A percentile compares a stretch with the other conserved stretches of the same genome.
phyloP scores from a whole-genome alignment of 2,113 vertebrate species.

The Neolamprologus brichardi region DNA sequence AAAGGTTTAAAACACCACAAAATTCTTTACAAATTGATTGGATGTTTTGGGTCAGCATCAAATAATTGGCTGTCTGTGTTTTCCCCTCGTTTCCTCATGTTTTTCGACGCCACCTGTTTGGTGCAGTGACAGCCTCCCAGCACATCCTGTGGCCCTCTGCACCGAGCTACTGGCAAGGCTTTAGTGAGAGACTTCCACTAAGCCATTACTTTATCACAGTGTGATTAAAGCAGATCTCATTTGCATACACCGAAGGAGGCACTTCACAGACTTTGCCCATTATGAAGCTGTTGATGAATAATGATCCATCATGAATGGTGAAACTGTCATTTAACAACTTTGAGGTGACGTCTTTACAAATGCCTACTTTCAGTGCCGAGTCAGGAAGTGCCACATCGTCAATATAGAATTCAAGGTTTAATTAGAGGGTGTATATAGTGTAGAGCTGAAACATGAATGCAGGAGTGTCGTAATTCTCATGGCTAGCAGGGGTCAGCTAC shows the following conservation, averaged over 20 bases:
- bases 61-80: neutral
- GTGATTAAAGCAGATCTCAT: conserved; percentile 22
- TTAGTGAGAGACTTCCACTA: neutral
- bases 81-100: neutral
- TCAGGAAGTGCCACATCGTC: neutral
- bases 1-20: neutral
- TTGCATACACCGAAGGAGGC: neutral
- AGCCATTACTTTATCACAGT: neutral
- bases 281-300: neutral
- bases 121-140: neutral
- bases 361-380: neutral
- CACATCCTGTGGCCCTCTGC: conserved; percentile 9
- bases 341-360: neutral
- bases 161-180: conserved; percentile 15
- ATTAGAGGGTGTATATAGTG: neutral
- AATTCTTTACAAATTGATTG: neutral
- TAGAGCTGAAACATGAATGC: neutral
- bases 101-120: neutral
- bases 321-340: neutral
- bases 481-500: neutral
- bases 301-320: neutral
- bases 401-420: neutral
- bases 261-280: neutral
- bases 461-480: neutral
- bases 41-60: neutral